Percentiles rank a stretch among this genome's conserved stretches.
Conservation (phyloP, 2,113 vertebrate genomes). For the Nicator chloris region DNA sequence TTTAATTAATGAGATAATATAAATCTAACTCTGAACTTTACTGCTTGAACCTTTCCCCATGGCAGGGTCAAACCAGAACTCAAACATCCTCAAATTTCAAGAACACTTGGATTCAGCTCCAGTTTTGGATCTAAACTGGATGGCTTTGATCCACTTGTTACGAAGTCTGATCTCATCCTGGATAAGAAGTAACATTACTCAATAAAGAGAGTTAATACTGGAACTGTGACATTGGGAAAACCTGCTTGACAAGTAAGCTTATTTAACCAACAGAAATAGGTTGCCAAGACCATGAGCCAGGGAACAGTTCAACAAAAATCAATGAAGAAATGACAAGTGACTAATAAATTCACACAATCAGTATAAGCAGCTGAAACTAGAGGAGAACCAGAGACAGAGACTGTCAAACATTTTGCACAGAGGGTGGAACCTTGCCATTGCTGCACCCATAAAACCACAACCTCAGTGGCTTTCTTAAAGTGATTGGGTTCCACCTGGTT, state of each 20-base stretch:
- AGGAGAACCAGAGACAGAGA: background rate
- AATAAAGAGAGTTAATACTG: slow-evolving; percentile 30
- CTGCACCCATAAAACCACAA: background rate
- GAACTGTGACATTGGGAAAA: slow-evolving; percentile 53
- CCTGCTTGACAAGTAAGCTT: slow-evolving; percentile 48
- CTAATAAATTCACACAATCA: slow-evolving; percentile 46
- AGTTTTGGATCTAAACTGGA: slow-evolving; percentile 16
- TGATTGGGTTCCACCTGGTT: background rate
- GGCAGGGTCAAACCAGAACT: background rate
- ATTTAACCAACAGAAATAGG: slow-evolving; percentile 48
- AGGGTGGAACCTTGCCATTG: background rate
- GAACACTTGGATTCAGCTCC: background rate
- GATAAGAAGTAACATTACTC: slow-evolving; percentile 45
- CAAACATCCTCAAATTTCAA: slow-evolving; percentile 24
- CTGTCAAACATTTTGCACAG: background rate
- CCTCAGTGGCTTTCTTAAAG: background rate
- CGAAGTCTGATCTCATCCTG: slow-evolving; percentile 57
- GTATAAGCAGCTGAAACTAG: slow-evolving; percentile 20
- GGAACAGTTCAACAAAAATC: slow-evolving; percentile 55
- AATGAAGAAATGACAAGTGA: slow-evolving; percentile 55
- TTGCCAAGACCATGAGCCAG: slow-evolving; percentile 47
- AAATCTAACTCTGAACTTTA: background rate
- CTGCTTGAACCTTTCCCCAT: background rate
- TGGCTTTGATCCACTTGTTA: slow-evolving; percentile 48
- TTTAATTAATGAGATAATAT: background rate